Conservation (phyloP, 2,888 invertebrate genomes). For the Pardosa pseudoannulata region DNA sequence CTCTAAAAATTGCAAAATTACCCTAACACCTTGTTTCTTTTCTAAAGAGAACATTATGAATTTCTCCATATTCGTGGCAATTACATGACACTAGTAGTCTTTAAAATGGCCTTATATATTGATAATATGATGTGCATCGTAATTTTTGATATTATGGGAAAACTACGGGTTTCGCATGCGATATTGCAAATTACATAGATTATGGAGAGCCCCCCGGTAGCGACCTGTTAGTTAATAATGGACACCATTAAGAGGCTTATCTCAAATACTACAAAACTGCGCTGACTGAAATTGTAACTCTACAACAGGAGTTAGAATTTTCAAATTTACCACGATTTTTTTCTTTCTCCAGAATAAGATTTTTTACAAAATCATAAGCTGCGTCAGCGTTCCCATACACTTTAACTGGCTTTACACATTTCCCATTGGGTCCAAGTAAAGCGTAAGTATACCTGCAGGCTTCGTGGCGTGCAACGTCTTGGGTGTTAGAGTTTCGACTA, state of each 20-base stretch:
- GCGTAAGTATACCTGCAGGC: slow-evolving; percentile 1
- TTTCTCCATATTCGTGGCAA: background rate
- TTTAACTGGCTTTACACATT: background rate
- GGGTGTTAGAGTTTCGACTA: background rate
- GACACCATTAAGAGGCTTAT: background rate
- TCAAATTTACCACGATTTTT: background rate
- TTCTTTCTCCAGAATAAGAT: background rate
- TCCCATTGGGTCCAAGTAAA: slow-evolving; percentile 6
- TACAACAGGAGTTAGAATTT: background rate
- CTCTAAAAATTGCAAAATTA: slow-evolving; percentile 6
- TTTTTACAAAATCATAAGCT: background rate
- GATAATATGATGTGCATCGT: slow-evolving; percentile 14
- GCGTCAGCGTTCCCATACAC: background rate
- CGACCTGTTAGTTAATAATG: background rate
- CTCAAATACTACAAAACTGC: background rate
- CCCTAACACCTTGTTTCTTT: background rate
- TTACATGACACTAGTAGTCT: background rate
- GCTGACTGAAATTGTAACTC: background rate
- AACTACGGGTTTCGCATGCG: background rate
- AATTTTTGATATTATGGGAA: slow-evolving; percentile 14
- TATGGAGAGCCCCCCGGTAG: background rate
- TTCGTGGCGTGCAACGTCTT: background rate
- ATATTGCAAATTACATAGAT: background rate
- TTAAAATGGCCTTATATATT: background rate
- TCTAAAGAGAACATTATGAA: background rate